A percentile compares a stretch with the other conserved stretches of the same genome.
phyloP scores from a whole-genome alignment of 2,888 invertebrate genomes.

The Dugesia japonica region DNA sequence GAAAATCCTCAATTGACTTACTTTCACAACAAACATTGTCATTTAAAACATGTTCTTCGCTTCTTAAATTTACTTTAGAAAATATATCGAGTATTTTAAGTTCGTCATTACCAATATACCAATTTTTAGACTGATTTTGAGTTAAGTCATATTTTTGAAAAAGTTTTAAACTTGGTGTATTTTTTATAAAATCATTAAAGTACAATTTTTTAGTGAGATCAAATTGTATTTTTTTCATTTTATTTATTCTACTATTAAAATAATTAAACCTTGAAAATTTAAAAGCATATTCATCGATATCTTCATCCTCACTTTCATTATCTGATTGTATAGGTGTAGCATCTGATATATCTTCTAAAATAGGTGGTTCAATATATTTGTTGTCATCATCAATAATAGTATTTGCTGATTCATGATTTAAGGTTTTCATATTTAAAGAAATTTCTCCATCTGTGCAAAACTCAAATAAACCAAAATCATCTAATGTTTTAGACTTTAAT shows the following conservation, averaged over 20 bases:
- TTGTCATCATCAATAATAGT: neutral
- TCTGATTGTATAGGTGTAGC: neutral
- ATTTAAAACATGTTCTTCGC: too few relatives aligned
- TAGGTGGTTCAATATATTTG: slow-evolving; percentile 3
- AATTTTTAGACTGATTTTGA: neutral
- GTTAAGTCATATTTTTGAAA: neutral
- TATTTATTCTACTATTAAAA: neutral
- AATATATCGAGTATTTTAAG: neutral
- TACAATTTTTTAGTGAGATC: neutral
- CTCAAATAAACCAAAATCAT: slow-evolving; percentile 9
- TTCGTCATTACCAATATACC: neutral
- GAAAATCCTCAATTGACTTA: too few relatives aligned
- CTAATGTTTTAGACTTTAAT: neutral
- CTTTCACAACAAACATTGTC: too few relatives aligned
- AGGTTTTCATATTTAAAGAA: neutral
- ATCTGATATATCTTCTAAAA: slow-evolving; percentile 16
- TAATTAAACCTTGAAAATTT: neutral
- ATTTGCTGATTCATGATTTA: neutral
- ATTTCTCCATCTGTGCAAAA: slow-evolving; percentile 1
- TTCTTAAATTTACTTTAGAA: neutral
- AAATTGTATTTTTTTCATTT: neutral
- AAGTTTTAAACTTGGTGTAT: neutral
- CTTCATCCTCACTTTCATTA: neutral
- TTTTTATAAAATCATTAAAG: neutral
- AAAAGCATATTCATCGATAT: neutral